Conservation (phyloP, 2,113 vertebrate species). For the Onychostoma macrolepis region DNA sequence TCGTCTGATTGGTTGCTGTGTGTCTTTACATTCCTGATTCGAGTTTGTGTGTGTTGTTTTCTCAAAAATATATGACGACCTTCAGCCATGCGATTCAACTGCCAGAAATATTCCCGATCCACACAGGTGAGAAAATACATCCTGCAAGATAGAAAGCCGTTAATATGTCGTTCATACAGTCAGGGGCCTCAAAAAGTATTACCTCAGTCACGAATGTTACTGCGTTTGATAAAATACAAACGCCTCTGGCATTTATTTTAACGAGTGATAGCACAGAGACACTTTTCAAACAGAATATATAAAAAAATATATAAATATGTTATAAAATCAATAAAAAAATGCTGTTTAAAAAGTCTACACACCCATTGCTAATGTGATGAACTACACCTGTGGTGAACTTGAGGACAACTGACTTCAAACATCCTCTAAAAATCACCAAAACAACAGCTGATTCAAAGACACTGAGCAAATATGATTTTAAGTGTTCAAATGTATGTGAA, state of each 20-base stretch:
- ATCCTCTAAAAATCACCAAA: not conserved
- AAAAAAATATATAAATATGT: not conserved
- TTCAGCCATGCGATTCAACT: constrained; percentile 9
- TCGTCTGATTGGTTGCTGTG: constrained; percentile 27
- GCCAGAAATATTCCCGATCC: not conserved
- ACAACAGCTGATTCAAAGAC: not conserved
- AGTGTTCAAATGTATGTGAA: not conserved
- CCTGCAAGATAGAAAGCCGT: not conserved
- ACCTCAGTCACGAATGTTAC: not conserved
- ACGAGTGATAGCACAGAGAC: not conserved
- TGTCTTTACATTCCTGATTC: not conserved
- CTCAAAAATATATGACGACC: constrained; percentile 31
- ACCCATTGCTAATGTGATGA: not conserved
- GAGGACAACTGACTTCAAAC: not conserved
- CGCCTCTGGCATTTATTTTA: not conserved
- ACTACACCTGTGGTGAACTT: not conserved
- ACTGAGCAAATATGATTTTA: not conserved
- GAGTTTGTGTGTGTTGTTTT: constrained; percentile 1
- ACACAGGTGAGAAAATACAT: constrained; percentile 42
- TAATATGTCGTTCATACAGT: not conserved
- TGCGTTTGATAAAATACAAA: not conserved
- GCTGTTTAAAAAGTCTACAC: not conserved
- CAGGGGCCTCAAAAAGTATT: not conserved
- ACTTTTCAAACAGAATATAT: not conserved
- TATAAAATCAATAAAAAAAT: not conserved